Base-by-base conservation (phyloP, 2,888 invertebrate species). In the Phytoseiulus persimilis region DNA sequence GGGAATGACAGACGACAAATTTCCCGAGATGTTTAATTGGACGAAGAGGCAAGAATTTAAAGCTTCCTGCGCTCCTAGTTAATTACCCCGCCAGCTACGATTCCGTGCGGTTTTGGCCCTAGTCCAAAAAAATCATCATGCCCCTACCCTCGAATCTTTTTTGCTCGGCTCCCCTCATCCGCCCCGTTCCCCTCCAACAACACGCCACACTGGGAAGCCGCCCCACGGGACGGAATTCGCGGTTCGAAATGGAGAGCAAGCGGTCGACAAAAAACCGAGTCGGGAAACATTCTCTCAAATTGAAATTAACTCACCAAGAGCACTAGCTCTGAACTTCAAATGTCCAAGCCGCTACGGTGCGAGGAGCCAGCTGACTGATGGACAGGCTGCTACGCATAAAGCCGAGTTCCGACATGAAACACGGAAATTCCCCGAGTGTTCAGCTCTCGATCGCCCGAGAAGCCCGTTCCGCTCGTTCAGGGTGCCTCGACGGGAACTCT, bases 251-350 rank as follows among this genome's bases (percentile, higher is more conserved):
- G 65, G 18, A 65, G 65, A 65, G 65, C 65, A 65, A 65, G 65
- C 65, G 65, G 65, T 65, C 65, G 65, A 65, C 65, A 65, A 65
- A 65, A n/a, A 65, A 65, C 65, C 65, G 65, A 65, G 23, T 65
- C 65, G 65, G 65, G 65, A 65, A 65, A 65, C 65, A 65, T 65
- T 65, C 65, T 65, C 65, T 65, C 65, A 65, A 65, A 65, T 65
- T 65, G 65, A 65, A 65, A 65, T 65, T 65, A 65, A 65, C 65
- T 65, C 65, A 65, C 18, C 9, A 65, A 18, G 65, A 65, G 65
- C 46, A 11, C 9, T 14, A 46, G 46, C 65, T 65, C 65, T 28
- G 23, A 65, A 65, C 65, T 28, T 65, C 11, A 65, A 65, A 23
- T 23, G 65, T 18, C 18, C 65, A 2, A 1, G 14, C 14, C 46